These are phyloP conservation scores for Cephalopholis sonnerati DNA, from an alignment of 2,113 vertebrate genomes.

Conservation along the genomic window DNA sequence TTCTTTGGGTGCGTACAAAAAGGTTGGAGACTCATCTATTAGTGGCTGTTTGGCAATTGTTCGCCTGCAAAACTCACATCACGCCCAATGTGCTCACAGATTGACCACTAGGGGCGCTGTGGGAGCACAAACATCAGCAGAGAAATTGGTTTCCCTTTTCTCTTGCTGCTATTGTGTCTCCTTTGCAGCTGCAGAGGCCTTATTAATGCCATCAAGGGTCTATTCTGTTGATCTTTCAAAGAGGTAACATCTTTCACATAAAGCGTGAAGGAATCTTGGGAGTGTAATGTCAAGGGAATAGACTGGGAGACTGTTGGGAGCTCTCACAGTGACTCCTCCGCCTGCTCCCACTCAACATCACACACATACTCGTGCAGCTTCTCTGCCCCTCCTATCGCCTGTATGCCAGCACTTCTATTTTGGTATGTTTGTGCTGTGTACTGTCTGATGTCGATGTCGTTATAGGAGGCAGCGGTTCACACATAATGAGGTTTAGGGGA, in stretches of 20 bases:
- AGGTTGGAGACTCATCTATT: slow-evolving; percentile 64
- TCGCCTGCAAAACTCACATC: slow-evolving; percentile 52
- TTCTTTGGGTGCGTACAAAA: background rate
- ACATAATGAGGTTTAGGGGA: slow-evolving; percentile 60
- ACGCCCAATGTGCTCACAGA: slow-evolving; percentile 49
- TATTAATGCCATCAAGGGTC: slow-evolving; percentile 72
- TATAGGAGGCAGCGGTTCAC: slow-evolving; percentile 37
- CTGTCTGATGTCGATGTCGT: slow-evolving; percentile 49
- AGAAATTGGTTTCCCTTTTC: slow-evolving; percentile 59
- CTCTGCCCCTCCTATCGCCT: slow-evolving; percentile 40
- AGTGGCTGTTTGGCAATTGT: slow-evolving; percentile 57
- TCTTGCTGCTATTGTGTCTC: slow-evolving; percentile 37
- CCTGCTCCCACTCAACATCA: slow-evolving; percentile 56
- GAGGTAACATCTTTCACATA: slow-evolving; percentile 48
- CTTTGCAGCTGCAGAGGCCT: slow-evolving; percentile 55
- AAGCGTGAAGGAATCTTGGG: slow-evolving; percentile 44
- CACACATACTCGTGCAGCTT: slow-evolving; percentile 32
- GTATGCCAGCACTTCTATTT: slow-evolving; percentile 62
- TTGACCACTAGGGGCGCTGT: slow-evolving; percentile 70
- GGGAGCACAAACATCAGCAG: slow-evolving; percentile 63
- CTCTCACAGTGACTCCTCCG: slow-evolving; percentile 33
- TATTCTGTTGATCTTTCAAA: slow-evolving; percentile 74
- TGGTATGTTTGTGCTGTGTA: slow-evolving; percentile 51
- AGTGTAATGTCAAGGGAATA: slow-evolving; percentile 66
- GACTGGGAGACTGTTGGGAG: slow-evolving; percentile 28